These are phyloP conservation scores for Tineola bisselliella DNA, from an alignment of 2,888 invertebrate species.

Conservation along the genomic window DNA sequence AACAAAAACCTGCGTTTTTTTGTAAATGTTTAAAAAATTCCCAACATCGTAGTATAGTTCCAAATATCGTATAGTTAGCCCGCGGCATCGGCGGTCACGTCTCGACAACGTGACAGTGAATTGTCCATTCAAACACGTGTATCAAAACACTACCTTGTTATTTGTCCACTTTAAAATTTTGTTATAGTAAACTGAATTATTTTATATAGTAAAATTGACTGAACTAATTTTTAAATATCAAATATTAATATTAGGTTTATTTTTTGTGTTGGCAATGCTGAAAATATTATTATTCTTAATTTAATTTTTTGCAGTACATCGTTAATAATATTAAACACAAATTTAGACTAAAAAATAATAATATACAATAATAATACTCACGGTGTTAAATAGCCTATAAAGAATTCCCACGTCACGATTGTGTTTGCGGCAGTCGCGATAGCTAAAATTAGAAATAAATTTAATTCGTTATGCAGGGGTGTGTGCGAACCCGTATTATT, in stretches of 20 bases:
- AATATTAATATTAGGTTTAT: no score
- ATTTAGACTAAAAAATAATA: no score
- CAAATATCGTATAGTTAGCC: neutral
- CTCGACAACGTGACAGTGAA: neutral
- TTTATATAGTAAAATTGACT: no score
- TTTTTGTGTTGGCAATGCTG: no score
- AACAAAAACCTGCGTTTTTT: neutral
- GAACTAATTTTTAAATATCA: no score
- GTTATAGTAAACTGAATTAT: no score
- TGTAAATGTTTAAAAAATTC: neutral
- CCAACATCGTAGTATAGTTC: neutral
- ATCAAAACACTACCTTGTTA: neutral
- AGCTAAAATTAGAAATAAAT: slow-evolving; percentile 41
- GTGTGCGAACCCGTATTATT: slow-evolving; percentile 26
- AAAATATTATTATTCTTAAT: no score
- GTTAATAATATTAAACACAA: no score
- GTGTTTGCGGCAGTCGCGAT: slow-evolving; percentile 33
- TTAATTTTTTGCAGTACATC: no score
- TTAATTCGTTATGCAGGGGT: slow-evolving; percentile 33
- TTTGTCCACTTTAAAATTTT: neutral
- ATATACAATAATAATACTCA: no score
- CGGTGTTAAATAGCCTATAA: slow-evolving; percentile 19
- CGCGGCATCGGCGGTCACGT: neutral
- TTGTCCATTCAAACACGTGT: neutral
- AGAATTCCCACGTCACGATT: slow-evolving; percentile 29